phyloP scores from a whole-genome alignment of 2,888 invertebrate species.

The Helleia helle region DNA sequence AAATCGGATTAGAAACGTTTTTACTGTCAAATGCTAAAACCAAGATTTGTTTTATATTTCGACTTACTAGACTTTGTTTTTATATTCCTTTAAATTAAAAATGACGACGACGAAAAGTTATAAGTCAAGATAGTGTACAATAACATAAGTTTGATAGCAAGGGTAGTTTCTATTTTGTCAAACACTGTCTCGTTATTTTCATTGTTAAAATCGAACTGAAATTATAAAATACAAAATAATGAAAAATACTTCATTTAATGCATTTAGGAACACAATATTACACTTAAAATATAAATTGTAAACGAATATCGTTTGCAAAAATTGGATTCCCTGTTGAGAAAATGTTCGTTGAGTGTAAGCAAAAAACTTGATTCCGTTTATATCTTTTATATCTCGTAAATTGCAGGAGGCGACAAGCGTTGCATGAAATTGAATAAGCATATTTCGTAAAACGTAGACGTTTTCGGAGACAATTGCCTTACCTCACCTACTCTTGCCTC shows the following conservation, averaged over 20 bases:
- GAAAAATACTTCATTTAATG: neutral
- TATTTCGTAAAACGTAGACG: constrained; percentile 74
- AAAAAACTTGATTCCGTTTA: constrained; percentile 74
- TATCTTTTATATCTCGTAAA: constrained; percentile 75
- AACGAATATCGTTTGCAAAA: constrained; percentile 30
- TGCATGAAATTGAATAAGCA: constrained; percentile 75
- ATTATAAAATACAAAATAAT: neutral
- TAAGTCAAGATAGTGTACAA: too few species aligned
- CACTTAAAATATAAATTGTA: constrained; percentile 23
- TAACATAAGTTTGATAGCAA: too few species aligned
- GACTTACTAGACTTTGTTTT: too few species aligned
- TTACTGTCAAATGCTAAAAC: constrained; percentile 45
- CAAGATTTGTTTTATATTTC: constrained; percentile 16
- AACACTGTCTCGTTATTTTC: too few species aligned
- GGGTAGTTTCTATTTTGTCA: too few species aligned
- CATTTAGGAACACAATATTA: constrained; percentile 7
- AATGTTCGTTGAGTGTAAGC: constrained; percentile 73
- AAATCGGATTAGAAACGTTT: constrained; percentile 70
- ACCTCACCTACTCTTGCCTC: constrained; percentile 71
- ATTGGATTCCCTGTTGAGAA: constrained; percentile 70
- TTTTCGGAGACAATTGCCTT: constrained; percentile 74
- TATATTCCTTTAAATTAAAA: too few species aligned
- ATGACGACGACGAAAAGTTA: too few species aligned
- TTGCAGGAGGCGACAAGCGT: constrained; percentile 75
- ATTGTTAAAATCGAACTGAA: too few species aligned